Conservation (phyloP, 2,797 vertebrate genomes). For the Enteromius treurensis region DNA sequence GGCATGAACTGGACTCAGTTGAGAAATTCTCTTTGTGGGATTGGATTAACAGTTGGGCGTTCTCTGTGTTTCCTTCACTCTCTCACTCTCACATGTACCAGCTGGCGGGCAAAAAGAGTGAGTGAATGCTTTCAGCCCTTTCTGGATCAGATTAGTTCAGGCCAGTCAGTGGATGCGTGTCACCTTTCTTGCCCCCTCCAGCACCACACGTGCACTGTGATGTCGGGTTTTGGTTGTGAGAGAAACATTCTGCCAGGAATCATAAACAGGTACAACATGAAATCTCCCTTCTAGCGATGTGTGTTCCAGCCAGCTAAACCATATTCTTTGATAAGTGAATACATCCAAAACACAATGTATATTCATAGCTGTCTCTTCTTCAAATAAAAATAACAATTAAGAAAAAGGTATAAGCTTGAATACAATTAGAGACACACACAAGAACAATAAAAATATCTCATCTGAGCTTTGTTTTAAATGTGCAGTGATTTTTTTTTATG, state of each 20-base stretch:
- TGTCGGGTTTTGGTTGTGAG: background rate
- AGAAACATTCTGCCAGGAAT: slow-evolving; percentile 3
- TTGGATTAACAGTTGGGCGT: slow-evolving; percentile 29
- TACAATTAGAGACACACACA: background rate
- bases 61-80: slow-evolving; percentile 23
- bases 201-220: background rate
- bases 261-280: background rate
- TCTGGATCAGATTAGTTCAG: slow-evolving; percentile 49
- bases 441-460: background rate
- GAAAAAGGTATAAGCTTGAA: background rate
- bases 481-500: background rate
- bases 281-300: background rate
- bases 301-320: background rate
- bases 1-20: slow-evolving; percentile 34
- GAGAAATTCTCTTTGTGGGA: slow-evolving; percentile 34
- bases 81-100: background rate
- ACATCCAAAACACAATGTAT: background rate
- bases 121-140: slow-evolving; percentile 46
- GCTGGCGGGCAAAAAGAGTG: slow-evolving; percentile 16
- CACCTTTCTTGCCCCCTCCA: slow-evolving; percentile 18
- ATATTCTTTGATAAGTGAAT: slow-evolving; percentile 7
- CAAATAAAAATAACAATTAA: background rate
- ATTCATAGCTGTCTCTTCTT: background rate
- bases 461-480: background rate
- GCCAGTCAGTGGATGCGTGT: slow-evolving; percentile 42